Base-by-base conservation (phyloP, 1,140 invertebrate species). In the Diabrotica virgifera region DNA sequence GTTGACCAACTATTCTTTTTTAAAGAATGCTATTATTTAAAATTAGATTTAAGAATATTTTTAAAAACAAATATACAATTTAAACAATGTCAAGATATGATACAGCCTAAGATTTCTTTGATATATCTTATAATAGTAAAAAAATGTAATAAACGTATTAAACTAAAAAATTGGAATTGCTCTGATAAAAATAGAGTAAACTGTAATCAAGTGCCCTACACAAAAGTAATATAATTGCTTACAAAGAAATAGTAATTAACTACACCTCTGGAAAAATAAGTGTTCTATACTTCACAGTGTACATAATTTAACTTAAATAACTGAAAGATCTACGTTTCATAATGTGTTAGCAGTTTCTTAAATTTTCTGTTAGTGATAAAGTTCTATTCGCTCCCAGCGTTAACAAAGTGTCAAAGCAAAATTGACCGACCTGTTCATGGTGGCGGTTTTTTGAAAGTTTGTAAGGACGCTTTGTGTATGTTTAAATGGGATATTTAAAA, bases 151-250 rank as follows among this genome's bases (percentile, higher is more conserved):
- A 57, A 36, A 53, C 14, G 13, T 57, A 5, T 36, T n/a, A 57
- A 37, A 55, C 53, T 55, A 24, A 14, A 36, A 57, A 37, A 36
- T n/a, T 57, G 55, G 55, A 57, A 57, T 37, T 24, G 36, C 14
- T 55, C 36, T 55, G 10, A 55, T 55, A 7, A 55, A 55, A 14
- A 24, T 35, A 46, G n/a, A 46, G 40, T 10, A 57, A 57, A 57
- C 37, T 57, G 11, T 57, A 57, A 57, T 57, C 12, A 11, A 57
- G 55, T 66, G 50, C 54, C 50, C 36, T 66, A 66, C 36, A 62
- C 12, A 35, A 60, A 53, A 52, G 52, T 40, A 9, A 63, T 55
- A 36, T 52, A 61, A 59, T 46, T 59, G 55, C 51, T 55, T 59
- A 59, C 52, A 60, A 57, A 36, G 36, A 65, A 52, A 55, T 52